Base-by-base conservation (phyloP, 2,797 vertebrate species). In the Gila robusta region DNA sequence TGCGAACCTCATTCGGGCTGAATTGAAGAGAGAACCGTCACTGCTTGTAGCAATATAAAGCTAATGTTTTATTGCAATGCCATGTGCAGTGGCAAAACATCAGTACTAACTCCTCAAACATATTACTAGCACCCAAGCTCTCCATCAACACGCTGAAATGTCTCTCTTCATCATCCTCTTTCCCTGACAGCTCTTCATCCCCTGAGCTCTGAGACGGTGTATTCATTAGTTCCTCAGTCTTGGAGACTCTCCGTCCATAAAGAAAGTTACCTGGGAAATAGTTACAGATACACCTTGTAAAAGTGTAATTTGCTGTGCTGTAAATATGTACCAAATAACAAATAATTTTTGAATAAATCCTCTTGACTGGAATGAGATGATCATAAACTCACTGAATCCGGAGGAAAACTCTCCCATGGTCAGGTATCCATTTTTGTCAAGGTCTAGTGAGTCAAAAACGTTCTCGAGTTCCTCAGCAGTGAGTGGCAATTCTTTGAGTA, bases 401-500 rank as follows among this genome's bases (percentile, higher is more conserved):
- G 95, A 94, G 71, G 96, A 94, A 92, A 99, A 99, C 73, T 96
- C 97, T 89, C 96, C 95, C 82, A 94, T 94, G 0, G 96, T 98
- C 90, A 99, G 97, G 72, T 93, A 97, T 37, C 97, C 97, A 0
- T 96, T 95, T 77, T 89, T 93, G 64, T 97, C 95, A 4, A 93
- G 89, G 90, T 98, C 98, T 94, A 99, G 91, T 0, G 95, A 96
- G 89, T 97, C 96, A 86, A 99, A 99, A 81, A 97, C 97, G 1
- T 97, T 95, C 87, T 99, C 96, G 86, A 99, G 94, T 21, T 99
- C 97, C 83, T 97, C 96, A 17, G 95, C 94, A 89, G 96, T 97
- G 62, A 99, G 96, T 9, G 96, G 96, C 64, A 98, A 90, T 89
- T 97, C 96, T 85, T 93, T 92, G 88, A 97, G 94, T 82, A 99